Evolutionary conservation across 1,140 invertebrate species (phyloP).

Genomic region (Zaprionus davidi): DNA sequence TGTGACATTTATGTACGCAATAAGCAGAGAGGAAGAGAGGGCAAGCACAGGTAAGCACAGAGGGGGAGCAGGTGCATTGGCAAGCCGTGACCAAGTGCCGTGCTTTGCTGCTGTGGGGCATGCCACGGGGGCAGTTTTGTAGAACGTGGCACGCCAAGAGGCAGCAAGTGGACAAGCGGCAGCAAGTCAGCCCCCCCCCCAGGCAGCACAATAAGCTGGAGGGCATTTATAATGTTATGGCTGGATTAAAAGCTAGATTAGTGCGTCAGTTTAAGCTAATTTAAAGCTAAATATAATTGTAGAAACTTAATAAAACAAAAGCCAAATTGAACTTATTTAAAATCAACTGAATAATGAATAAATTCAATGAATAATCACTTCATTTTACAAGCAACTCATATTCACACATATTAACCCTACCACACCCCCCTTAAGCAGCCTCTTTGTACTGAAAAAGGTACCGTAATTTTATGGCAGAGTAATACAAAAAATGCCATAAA

Average conservation of each 20-base stretch:
- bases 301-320: neutral
- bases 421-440: no score
- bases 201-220: neutral
- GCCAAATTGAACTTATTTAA: neutral
- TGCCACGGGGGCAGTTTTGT: neutral
- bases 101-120: neutral
- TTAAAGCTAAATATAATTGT: neutral
- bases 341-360: neutral
- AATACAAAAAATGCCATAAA: neutral
- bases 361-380: neutral
- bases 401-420: neutral
- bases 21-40: neutral
- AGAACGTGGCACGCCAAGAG: neutral
- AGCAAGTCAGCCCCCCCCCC: no score
- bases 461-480: neutral
- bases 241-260: no score
- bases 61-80: neutral
- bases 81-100: neutral
- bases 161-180: slow-evolving; percentile 1
- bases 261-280: no score
- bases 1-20: slow-evolving; percentile 36
- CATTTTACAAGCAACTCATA: neutral
- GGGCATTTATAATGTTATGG: no score
- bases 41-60: neutral
- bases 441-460: neutral